Evolutionary conservation across 1,140 invertebrate genomes (phyloP), one percentile per base, ranked within the genome.

Genomic region (Temnothorax curvispinosus): DNA sequence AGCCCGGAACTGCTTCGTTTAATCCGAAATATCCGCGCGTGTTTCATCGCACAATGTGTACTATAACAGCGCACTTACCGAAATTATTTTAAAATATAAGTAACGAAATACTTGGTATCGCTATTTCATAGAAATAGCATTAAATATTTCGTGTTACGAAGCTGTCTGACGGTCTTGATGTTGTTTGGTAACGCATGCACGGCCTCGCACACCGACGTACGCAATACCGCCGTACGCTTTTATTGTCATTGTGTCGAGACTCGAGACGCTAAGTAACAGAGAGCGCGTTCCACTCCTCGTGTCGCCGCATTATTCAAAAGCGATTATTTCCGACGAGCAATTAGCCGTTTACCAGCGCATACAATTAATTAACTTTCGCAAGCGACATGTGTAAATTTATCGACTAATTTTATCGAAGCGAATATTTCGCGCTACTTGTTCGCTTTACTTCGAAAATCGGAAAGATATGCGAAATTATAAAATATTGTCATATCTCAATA

Each of bases 141-240:
- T 41, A 65, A 65, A 38, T 41, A 65, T 65, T 65, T 65, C 5
- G n/a, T 67, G 9, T 65, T 65, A 67, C 65, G 3, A 47, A 38
- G 38, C 35, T 47, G 5, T 6, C 4, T 15, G 38, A 67, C 9
- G 8, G 18, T 1, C 4, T 67, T 67, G 64, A 67, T 67, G 0
- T 41, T 41, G 18, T 41, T 65, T 18, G 32, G 1, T 18, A n/a
- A 3, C 4, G 11, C 47, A 44, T 9, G 41, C 27, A 50, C 47
- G 47, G 9, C 47, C 11, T 50, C 11, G 52, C 7, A 27, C 27
- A 1, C 27, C 27, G 27, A 27, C 27, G 27, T 27, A 54, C 52
- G 9, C 47, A 50, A 50, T 3, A 6, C 38, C 47, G 52, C 15
- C 52, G 6, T 15, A 54, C 5, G 18, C 18, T 18, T 54, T 54